phyloP scores from a whole-genome alignment of 1,140 invertebrate genomes.

The Grapholita molesta region DNA sequence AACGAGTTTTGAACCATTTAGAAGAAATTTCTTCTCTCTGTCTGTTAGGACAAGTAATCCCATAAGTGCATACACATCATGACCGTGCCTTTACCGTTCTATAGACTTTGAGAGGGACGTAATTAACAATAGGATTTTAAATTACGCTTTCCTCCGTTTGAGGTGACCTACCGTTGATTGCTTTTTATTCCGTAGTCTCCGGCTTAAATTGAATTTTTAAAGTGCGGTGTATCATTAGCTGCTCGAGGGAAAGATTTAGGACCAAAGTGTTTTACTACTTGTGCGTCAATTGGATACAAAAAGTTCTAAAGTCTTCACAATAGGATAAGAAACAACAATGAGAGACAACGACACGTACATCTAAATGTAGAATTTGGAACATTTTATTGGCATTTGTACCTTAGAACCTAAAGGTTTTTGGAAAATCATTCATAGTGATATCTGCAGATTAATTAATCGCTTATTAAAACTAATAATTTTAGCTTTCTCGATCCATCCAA shows the following conservation, averaged over 20 bases:
- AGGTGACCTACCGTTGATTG: slow-evolving; percentile 47
- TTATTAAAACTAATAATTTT: background rate
- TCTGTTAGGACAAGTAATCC: slow-evolving; percentile 66
- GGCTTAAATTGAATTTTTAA: slow-evolving; percentile 42
- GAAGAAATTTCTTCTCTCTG: slow-evolving; percentile 67
- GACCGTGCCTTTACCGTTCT: slow-evolving; percentile 76
- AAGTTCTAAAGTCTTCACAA: slow-evolving; percentile 49
- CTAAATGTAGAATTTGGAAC: slow-evolving; percentile 61
- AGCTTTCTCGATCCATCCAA: slow-evolving; percentile 9
- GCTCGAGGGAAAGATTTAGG: slow-evolving; percentile 58
- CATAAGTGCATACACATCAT: slow-evolving; percentile 76
- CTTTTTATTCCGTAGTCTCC: slow-evolving; percentile 56
- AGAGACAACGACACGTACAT: slow-evolving; percentile 65
- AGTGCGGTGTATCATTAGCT: slow-evolving; percentile 41
- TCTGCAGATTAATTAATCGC: background rate
- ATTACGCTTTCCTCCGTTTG: slow-evolving; percentile 53
- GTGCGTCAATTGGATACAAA: slow-evolving; percentile 63
- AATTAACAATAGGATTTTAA: slow-evolving; percentile 73
- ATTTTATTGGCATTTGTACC: slow-evolving; percentile 48
- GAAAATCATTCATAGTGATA: slow-evolving; percentile 18
- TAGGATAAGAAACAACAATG: slow-evolving; percentile 63
- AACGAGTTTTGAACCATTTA: slow-evolving; percentile 73
- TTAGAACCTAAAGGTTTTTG: slow-evolving; percentile 22
- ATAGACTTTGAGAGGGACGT: slow-evolving; percentile 76
- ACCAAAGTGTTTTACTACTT: slow-evolving; percentile 58